These are phyloP conservation scores for Eurois occulta DNA, from an alignment of 2,888 invertebrate species.

Conservation along the genomic window DNA sequence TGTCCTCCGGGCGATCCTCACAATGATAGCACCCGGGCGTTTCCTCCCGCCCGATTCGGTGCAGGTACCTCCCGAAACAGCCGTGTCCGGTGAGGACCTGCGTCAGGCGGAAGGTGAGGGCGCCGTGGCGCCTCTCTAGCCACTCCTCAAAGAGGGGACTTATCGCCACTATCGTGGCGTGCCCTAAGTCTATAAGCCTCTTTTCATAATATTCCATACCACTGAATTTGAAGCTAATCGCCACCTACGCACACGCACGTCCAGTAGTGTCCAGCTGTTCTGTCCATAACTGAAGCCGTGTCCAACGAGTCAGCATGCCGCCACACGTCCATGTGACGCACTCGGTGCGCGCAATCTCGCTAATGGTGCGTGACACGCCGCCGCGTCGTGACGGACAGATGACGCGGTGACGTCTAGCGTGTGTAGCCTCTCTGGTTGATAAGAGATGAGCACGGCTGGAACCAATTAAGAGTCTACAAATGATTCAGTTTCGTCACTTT, in stretches of 20 bases:
- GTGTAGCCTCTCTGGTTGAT: no score
- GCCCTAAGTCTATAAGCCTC: background rate
- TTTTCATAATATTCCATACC: background rate
- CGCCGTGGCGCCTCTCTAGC: no score
- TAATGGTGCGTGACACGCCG: constrained; percentile 22
- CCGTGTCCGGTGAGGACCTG: no score
- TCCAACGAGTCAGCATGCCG: constrained; percentile 10
- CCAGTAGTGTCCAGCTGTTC: background rate
- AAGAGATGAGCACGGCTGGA: no score
- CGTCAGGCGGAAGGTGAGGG: no score
- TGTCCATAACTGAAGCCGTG: background rate
- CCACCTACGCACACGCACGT: background rate
- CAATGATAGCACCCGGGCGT: no score
- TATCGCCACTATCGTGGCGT: no score
- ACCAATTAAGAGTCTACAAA: background rate
- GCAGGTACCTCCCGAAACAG: no score
- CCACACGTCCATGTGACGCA: constrained; percentile 5
- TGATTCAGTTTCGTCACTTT: background rate
- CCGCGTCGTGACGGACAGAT: constrained; percentile 4
- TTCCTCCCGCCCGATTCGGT: no score
- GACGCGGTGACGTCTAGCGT: background rate
- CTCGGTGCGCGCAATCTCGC: constrained; percentile 14
- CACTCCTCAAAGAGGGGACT: no score
- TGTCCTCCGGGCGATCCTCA: no score
- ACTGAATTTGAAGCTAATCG: constrained; percentile 2